Percentiles rank a stretch among this genome's conserved stretches.
Conservation (phyloP, 1,140 invertebrate genomes). For the Nephila pilipes region DNA sequence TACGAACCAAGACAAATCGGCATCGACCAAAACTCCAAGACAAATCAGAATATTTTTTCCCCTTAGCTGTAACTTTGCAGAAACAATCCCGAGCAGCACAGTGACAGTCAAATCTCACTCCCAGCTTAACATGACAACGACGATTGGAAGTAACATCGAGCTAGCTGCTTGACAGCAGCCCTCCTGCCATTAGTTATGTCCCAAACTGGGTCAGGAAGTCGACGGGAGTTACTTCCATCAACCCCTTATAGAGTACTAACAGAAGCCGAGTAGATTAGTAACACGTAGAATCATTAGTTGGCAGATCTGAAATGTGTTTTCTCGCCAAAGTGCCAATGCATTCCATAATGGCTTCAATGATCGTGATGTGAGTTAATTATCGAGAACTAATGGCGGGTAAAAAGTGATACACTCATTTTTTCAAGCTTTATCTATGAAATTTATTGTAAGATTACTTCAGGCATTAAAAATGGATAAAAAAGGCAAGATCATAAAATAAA, state of each 20-base stretch:
- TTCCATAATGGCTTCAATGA: slow-evolving; percentile 25
- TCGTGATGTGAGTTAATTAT: slow-evolving; percentile 35
- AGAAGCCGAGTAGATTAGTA: slow-evolving; percentile 9
- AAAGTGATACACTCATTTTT: neutral
- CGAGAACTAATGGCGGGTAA: neutral
- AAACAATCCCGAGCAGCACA: neutral
- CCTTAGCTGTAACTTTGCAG: neutral
- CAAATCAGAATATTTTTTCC: neutral
- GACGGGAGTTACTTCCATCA: slow-evolving; percentile 33
- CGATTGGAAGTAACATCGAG: neutral
- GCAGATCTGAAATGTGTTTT: slow-evolving; percentile 33
- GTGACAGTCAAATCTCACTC: slow-evolving; percentile 29
- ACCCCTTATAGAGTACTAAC: slow-evolving; percentile 1
- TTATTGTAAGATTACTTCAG: neutral
- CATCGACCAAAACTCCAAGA: neutral
- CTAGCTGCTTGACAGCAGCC: slow-evolving; percentile 18
- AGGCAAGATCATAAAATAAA: too few relatives aligned
- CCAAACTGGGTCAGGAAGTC: slow-evolving; percentile 29
- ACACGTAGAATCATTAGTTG: slow-evolving; percentile 30
- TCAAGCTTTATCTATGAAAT: neutral
- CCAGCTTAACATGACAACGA: slow-evolving; percentile 9
- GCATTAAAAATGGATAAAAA: neutral
- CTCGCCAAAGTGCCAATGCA: slow-evolving; percentile 33
- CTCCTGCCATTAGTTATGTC: slow-evolving; percentile 10
- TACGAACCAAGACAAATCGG: neutral